These are phyloP conservation scores for Syngnathus typhle DNA, from an alignment of 2,113 vertebrate species.

Conservation along the genomic window DNA sequence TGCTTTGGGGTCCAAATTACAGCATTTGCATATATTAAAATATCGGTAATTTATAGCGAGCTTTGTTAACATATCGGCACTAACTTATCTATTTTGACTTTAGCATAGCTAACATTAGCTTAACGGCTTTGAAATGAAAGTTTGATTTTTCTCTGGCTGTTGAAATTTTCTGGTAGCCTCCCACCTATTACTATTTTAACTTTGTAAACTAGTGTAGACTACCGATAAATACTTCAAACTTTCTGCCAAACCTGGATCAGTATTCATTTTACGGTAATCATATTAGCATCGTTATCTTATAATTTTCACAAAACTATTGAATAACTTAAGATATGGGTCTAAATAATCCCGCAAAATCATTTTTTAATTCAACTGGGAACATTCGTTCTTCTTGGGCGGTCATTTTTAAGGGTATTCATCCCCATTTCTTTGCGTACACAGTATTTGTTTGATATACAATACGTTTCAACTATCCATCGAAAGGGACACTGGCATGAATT, in stretches of 20 bases:
- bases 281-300: neutral
- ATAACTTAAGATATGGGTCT: neutral
- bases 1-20: no score
- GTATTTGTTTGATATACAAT: conserved; percentile 48
- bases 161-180: neutral
- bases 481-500: conserved; percentile 38
- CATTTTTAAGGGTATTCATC: conserved; percentile 25
- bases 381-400: conserved; percentile 16
- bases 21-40: no score
- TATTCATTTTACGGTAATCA: neutral
- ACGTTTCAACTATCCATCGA: conserved; percentile 51
- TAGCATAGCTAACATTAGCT: no score
- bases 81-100: no score
- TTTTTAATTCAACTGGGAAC: neutral
- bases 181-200: neutral
- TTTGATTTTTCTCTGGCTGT: neutral
- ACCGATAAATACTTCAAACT: no score
- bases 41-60: no score
- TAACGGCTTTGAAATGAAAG: no score
- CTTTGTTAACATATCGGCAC: no score
- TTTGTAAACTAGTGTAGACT: neutral
- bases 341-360: neutral
- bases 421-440: conserved; percentile 18
- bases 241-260: neutral
- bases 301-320: neutral